These are phyloP conservation scores for Prunella strophiata DNA, from an alignment of 2,797 vertebrate species.

Conservation along the genomic window DNA sequence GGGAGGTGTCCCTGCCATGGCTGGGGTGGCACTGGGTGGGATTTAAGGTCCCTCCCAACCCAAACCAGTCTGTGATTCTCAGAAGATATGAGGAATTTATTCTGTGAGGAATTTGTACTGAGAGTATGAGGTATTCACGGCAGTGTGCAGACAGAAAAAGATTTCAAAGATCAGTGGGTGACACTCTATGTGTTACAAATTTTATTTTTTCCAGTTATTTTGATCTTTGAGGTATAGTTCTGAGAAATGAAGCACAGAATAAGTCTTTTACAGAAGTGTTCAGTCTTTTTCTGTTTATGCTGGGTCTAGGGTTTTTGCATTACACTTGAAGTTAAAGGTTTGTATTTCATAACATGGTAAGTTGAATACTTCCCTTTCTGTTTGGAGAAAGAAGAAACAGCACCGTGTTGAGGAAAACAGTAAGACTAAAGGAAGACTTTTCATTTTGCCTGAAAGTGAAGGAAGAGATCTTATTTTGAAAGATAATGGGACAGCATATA, in stretches of 20 bases:
- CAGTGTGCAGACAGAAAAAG: too few relatives aligned
- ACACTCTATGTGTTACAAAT: fast-evolving
- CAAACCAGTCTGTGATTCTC: background rate
- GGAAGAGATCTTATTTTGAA: background rate
- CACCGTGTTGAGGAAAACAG: background rate
- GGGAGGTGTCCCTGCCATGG: background rate
- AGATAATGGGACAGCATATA: background rate
- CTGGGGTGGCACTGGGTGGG: fast-evolving
- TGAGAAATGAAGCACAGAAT: background rate
- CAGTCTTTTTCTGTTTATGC: background rate
- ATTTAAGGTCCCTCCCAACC: background rate
- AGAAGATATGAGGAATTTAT: background rate
- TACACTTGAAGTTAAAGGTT: background rate
- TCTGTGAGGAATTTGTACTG: background rate
- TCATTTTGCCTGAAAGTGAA: background rate
- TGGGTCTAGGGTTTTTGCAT: background rate
- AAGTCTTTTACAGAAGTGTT: background rate
- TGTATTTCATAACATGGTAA: background rate
- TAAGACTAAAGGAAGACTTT: background rate
- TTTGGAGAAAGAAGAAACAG: background rate
- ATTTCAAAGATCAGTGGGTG: background rate
- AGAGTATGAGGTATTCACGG: background rate
- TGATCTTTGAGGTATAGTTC: fast-evolving
- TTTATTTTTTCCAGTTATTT: background rate
- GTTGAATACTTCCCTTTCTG: background rate